Evolutionary conservation across 2,888 invertebrate genomes (phyloP).

Genomic region (Nomada flava): DNA sequence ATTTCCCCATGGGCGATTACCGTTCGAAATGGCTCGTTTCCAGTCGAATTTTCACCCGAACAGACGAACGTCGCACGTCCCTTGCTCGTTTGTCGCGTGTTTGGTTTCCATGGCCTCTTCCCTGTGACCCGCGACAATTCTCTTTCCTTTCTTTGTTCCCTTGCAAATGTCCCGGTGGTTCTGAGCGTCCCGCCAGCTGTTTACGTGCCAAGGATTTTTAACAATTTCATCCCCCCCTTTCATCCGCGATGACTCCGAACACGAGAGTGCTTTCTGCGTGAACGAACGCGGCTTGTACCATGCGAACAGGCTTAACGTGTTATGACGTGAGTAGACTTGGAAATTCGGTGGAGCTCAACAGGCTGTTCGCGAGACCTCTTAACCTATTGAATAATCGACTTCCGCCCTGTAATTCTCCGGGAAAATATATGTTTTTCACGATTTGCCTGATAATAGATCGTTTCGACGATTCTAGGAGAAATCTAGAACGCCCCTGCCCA

Average conservation of each 20-base stretch:
- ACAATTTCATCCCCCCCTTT: slow-evolving; percentile 26
- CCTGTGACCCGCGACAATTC: slow-evolving; percentile 36
- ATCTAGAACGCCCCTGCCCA: slow-evolving; percentile 66
- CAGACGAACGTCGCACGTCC: slow-evolving; percentile 6
- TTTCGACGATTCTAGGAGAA: slow-evolving; percentile 59
- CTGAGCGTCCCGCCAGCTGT: slow-evolving; percentile 60
- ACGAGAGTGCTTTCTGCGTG: slow-evolving; percentile 40
- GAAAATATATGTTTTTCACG: not conserved
- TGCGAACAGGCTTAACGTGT: slow-evolving; percentile 73
- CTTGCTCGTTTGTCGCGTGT: slow-evolving; percentile 66
- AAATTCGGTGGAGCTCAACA: not conserved
- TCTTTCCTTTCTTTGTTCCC: slow-evolving; percentile 11
- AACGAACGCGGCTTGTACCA: slow-evolving; percentile 71
- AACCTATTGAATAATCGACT: too few relatives aligned
- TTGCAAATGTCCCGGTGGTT: slow-evolving; percentile 70
- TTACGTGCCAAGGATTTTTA: slow-evolving; percentile 55
- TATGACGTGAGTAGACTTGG: slow-evolving; percentile 73
- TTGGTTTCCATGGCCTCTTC: slow-evolving; percentile 70
- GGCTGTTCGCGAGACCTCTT: not conserved
- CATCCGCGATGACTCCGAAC: slow-evolving; percentile 52
- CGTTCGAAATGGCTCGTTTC: not conserved
- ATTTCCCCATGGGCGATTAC: not conserved
- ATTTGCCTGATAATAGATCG: not conserved
- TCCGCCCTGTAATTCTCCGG: not conserved
- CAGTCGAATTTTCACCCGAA: not conserved